Evolutionary conservation across 2,888 invertebrate species (phyloP).

Genomic region (Drosophila monieri): DNA sequence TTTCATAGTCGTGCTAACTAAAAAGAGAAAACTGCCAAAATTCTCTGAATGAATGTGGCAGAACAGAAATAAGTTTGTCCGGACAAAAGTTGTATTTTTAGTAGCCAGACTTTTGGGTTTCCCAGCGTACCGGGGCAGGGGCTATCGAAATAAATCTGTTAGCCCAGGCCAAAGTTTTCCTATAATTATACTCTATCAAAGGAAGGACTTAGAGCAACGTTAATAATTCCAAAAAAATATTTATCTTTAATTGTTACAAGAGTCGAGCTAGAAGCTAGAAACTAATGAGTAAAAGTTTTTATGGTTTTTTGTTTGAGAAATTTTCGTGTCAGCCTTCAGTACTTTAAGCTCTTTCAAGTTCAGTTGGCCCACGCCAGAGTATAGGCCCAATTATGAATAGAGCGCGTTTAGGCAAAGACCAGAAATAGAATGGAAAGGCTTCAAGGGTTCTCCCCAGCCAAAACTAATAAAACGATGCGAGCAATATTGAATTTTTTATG

Average conservation of each 20-base stretch:
- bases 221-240: neutral
- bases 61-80: conserved; percentile 41
- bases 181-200: conserved; percentile 19
- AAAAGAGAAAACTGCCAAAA: conserved; percentile 25
- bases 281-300: conserved; percentile 1
- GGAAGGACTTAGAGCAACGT: neutral
- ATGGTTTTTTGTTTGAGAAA: neutral
- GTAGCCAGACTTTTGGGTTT: conserved; percentile 30
- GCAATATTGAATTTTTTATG: conserved; percentile 36
- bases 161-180: conserved; percentile 18
- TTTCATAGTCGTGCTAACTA: conserved; percentile 26
- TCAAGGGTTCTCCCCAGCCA: conserved; percentile 11
- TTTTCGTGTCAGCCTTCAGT: conserved; percentile 7
- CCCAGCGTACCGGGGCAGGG: neutral
- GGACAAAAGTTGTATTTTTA: conserved; percentile 35
- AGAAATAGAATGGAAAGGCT: conserved; percentile 26
- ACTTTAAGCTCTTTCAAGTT: conserved; percentile 40
- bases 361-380: conserved; percentile 24
- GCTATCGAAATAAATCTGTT: conserved; percentile 34
- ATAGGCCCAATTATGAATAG: conserved; percentile 36
- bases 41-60: conserved; percentile 61
- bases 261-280: neutral
- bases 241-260: neutral
- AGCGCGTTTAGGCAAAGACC: conserved; percentile 23
- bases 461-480: conserved; percentile 43